Evolutionary conservation across 2,113 vertebrate species (phyloP).

Genomic region (Hippolais icterina): DNA sequence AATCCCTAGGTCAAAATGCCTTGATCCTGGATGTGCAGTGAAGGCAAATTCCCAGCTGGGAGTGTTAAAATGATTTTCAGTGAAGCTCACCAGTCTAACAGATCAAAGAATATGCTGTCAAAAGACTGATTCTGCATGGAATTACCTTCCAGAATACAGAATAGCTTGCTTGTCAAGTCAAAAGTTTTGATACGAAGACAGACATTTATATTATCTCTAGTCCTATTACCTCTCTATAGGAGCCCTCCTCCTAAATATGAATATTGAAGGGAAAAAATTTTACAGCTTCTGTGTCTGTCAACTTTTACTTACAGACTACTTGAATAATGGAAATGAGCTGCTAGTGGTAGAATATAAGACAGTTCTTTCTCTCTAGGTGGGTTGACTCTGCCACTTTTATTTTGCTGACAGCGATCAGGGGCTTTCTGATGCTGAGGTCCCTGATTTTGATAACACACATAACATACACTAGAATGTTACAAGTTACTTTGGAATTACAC

Average conservation of each 20-base stretch:
- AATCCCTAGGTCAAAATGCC: slow-evolving; percentile 9
- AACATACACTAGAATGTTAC: not conserved
- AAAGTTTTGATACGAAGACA: not conserved
- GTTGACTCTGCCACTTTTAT: not conserved
- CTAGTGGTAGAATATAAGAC: not conserved
- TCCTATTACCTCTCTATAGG: not conserved
- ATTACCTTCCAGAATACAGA: slow-evolving; percentile 27
- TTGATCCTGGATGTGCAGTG: not conserved
- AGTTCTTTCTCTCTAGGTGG: not conserved
- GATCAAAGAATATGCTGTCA: slow-evolving; percentile 30
- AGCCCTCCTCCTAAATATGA: not conserved
- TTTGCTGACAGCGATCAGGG: not conserved
- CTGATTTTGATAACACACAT: not conserved
- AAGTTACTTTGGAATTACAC: not conserved
- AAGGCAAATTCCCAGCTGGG: not conserved
- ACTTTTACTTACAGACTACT: not conserved
- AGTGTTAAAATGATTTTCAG: not conserved
- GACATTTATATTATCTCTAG: slow-evolving; percentile 14
- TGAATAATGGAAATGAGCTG: not conserved
- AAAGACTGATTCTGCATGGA: not conserved
- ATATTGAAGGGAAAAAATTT: slow-evolving; percentile 15
- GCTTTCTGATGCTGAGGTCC: not conserved
- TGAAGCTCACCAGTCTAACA: not conserved
- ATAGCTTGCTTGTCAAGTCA: not conserved
- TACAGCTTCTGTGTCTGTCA: not conserved